Evolutionary conservation across 2,888 invertebrate species (phyloP).

Genomic region (Athrips mouffetella): DNA sequence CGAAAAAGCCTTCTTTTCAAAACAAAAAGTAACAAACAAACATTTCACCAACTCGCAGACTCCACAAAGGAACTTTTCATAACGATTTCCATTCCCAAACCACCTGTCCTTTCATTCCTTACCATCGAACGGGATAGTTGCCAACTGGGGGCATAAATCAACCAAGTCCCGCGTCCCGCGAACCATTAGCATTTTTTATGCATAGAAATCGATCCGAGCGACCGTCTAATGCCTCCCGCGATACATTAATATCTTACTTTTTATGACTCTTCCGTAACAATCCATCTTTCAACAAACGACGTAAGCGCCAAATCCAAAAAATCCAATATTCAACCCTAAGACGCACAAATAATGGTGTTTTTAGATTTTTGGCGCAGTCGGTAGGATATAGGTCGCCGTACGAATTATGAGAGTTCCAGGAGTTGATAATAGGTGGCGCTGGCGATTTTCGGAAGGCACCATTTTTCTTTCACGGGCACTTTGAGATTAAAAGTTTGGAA

Average conservation of each 20-base stretch:
- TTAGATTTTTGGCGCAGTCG: not conserved
- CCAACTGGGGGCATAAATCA: conserved; percentile 68
- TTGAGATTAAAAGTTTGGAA: conserved; percentile 77
- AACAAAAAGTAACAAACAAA: not conserved
- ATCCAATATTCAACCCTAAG: not conserved
- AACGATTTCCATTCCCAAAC: not conserved
- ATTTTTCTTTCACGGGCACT: conserved; percentile 78
- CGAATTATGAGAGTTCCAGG: conserved; percentile 50
- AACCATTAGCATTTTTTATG: conserved; percentile 78
- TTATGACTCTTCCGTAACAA: conserved; percentile 76
- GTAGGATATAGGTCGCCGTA: conserved; percentile 21
- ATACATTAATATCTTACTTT: conserved; percentile 79
- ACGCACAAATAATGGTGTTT: not conserved
- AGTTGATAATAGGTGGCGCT: conserved; percentile 75
- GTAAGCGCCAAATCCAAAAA: conserved; percentile 32
- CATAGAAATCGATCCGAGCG: conserved; percentile 75
- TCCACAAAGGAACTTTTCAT: conserved; percentile 1
- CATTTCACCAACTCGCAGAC: not conserved
- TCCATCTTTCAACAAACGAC: conserved; percentile 45
- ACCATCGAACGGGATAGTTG: conserved; percentile 56
- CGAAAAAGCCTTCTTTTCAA: not conserved
- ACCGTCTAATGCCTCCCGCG: conserved; percentile 77
- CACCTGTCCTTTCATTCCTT: conserved; percentile 14
- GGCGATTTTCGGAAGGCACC: conserved; percentile 73
- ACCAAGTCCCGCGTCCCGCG: conserved; percentile 56